Conservation (phyloP, 2,797 vertebrate species). For the Sebastes matsubarae region DNA sequence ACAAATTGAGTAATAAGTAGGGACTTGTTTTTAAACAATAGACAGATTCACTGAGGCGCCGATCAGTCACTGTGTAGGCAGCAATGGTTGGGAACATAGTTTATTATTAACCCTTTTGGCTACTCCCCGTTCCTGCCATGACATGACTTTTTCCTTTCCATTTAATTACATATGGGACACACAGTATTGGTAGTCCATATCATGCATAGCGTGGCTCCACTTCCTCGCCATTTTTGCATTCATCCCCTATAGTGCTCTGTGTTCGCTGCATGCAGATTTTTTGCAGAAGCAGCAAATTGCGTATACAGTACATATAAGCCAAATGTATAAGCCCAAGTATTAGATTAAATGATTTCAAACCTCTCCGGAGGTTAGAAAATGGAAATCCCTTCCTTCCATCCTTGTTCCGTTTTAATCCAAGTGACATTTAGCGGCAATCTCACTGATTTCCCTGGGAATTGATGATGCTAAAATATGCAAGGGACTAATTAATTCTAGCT, state of each 20-base stretch:
- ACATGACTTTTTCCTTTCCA: not conserved
- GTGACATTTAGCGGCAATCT: slow-evolving; percentile 76
- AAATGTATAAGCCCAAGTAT: not conserved
- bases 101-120: not conserved
- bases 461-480: slow-evolving; percentile 74
- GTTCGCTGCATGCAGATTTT: not conserved
- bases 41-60: not conserved
- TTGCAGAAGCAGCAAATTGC: not conserved
- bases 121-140: not conserved
- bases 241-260: not conserved
- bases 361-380: slow-evolving; percentile 40
- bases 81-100: not conserved
- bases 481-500: slow-evolving; percentile 76
- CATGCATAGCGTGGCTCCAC: not conserved
- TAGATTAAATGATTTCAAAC: not conserved
- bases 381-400: slow-evolving; percentile 37
- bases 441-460: slow-evolving; percentile 62
- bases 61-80: not conserved
- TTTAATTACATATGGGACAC: not conserved
- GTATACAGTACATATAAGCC: not conserved
- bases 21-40: not conserved
- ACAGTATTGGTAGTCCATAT: not conserved
- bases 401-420: slow-evolving; percentile 54
- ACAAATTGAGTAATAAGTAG: not conserved
- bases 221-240: not conserved